A percentile compares a stretch with the other conserved stretches of the same genome.
These are phyloP conservation scores for Eubucco bourcierii DNA, from an alignment of 2,113 vertebrate genomes.

Conservation along the genomic window DNA sequence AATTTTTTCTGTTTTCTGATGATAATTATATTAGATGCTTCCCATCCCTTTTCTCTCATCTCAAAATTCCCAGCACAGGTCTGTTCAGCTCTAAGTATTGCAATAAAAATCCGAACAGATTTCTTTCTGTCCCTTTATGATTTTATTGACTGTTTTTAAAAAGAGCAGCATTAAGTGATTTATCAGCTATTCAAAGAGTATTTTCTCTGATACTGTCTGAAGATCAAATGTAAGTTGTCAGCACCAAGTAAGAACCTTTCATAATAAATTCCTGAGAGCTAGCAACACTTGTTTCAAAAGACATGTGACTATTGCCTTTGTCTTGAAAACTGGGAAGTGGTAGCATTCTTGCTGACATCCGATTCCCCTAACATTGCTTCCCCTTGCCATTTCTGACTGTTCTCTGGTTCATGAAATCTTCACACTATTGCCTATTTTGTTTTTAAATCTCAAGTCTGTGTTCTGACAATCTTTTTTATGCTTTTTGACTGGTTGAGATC, in stretches of 20 bases:
- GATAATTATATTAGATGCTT: not conserved
- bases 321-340: not conserved
- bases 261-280: not conserved
- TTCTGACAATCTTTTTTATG: not conserved
- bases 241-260: not conserved
- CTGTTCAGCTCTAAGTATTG: not conserved
- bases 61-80: not conserved
- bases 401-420: not conserved
- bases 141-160: not conserved
- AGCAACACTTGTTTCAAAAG: not conserved
- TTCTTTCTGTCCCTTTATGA: not conserved
- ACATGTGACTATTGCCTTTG: not conserved
- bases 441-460: not conserved
- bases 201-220: not conserved
- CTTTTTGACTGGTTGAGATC: not conserved
- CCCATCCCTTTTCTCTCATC: not conserved
- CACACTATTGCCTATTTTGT: not conserved
- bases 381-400: not conserved
- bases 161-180: not conserved
- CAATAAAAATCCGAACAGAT: not conserved
- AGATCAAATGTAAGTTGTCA: not conserved
- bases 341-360: not conserved
- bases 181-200: not conserved
- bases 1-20: not conserved
- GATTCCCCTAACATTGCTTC: not conserved